phyloP scores from a whole-genome alignment of 2,113 vertebrate species.

The Leucosticte australis region DNA sequence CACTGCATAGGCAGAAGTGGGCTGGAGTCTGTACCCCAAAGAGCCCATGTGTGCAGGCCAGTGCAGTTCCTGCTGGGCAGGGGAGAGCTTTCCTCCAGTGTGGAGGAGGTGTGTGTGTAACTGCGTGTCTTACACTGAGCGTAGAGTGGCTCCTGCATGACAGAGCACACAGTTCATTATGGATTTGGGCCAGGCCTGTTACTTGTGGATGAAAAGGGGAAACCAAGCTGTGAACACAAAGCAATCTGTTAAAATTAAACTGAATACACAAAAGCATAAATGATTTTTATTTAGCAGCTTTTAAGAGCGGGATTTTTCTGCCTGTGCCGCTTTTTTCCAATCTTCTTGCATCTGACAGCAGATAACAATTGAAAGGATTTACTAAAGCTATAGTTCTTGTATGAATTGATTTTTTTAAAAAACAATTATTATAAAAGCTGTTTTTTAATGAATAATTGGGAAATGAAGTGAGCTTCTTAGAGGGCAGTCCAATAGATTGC shows the following conservation, averaged over 20 bases:
- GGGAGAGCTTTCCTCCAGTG: background rate
- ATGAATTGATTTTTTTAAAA: background rate
- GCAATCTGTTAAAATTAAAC: background rate
- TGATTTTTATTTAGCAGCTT: background rate
- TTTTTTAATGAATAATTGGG: background rate
- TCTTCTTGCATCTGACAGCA: background rate
- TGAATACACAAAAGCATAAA: background rate
- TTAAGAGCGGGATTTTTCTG: background rate
- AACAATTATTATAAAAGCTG: background rate
- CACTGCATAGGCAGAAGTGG: background rate
- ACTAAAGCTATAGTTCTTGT: background rate
- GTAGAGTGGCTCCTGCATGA: background rate
- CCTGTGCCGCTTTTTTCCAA: fast-evolving
- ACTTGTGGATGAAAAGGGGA: background rate
- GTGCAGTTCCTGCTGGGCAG: background rate
- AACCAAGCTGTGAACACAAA: background rate
- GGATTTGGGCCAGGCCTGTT: background rate
- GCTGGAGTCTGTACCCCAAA: background rate
- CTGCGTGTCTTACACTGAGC: fast-evolving
- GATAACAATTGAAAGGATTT: background rate
- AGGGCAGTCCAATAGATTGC: background rate
- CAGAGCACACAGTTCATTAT: background rate
- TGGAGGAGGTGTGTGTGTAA: background rate
- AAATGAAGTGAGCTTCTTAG: background rate
- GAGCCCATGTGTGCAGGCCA: fast-evolving